Evolutionary conservation across 2,888 invertebrate genomes (phyloP).

Genomic region (Drosophila prolongata): DNA sequence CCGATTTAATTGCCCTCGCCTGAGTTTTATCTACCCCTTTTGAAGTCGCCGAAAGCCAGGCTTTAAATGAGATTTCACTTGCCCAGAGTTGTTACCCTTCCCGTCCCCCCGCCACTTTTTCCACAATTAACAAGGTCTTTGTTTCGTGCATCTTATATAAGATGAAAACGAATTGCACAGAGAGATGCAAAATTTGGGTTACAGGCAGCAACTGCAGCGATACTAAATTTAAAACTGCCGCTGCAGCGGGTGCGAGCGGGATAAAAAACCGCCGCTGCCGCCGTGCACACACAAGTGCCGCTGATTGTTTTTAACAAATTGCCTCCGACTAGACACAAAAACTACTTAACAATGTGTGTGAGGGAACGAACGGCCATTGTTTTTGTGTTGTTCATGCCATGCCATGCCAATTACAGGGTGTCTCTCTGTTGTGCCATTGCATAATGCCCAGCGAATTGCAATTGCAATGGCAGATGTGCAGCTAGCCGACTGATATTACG

Average conservation of each 20-base stretch:
- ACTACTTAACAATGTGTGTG: slow-evolving; percentile 25
- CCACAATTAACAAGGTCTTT: slow-evolving; percentile 10
- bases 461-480: slow-evolving; percentile 54
- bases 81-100: background rate
- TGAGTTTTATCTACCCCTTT: slow-evolving; percentile 20
- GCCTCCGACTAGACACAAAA: slow-evolving; percentile 29
- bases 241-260: slow-evolving; percentile 14
- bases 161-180: slow-evolving; percentile 17
- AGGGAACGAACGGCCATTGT: slow-evolving; percentile 52
- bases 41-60: slow-evolving; percentile 25
- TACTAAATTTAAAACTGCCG: slow-evolving; percentile 45
- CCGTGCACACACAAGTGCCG: slow-evolving; percentile 7
- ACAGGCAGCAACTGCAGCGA: slow-evolving; percentile 47
- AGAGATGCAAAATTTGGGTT: slow-evolving; percentile 43
- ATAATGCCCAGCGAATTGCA: slow-evolving; percentile 54
- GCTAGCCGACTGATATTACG: slow-evolving; percentile 21
- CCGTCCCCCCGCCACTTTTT: background rate
- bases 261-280: background rate
- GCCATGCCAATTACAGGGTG: slow-evolving; percentile 38
- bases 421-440: slow-evolving; percentile 51
- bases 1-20: slow-evolving; percentile 59
- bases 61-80: slow-evolving; percentile 43
- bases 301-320: slow-evolving; percentile 55
- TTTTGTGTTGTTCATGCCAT: slow-evolving; percentile 21
- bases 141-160: slow-evolving; percentile 45